phyloP scores from a whole-genome alignment of 2,797 vertebrate species.

The Lindbergichthys nudifrons region DNA sequence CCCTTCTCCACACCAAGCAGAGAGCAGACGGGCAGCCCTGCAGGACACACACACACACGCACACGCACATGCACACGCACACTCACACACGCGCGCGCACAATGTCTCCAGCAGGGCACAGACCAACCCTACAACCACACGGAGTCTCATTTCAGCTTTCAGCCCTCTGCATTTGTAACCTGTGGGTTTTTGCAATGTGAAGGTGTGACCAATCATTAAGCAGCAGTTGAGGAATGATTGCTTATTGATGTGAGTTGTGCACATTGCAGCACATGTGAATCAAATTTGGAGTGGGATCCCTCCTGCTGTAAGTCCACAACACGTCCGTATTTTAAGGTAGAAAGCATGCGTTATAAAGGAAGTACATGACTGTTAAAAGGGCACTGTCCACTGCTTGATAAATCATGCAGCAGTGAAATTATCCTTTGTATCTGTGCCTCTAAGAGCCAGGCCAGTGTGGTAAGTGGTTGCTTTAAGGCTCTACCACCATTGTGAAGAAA shows the following conservation, averaged over 20 bases:
- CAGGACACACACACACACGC: slow-evolving; percentile 43
- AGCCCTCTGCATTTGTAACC: slow-evolving; percentile 42
- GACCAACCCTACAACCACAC: slow-evolving; percentile 20
- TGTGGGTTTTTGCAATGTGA: slow-evolving; percentile 29
- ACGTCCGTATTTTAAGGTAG: slow-evolving; percentile 47
- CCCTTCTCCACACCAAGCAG: slow-evolving; percentile 63
- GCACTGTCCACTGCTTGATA: slow-evolving; percentile 57
- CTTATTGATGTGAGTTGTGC: slow-evolving; percentile 57
- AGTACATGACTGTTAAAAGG: slow-evolving; percentile 73
- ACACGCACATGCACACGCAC: too few species aligned
- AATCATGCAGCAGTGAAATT: slow-evolving; percentile 73
- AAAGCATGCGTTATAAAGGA: slow-evolving; percentile 68
- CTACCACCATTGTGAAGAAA: slow-evolving; percentile 24
- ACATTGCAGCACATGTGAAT: slow-evolving; percentile 56
- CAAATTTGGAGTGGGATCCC: slow-evolving; percentile 13
- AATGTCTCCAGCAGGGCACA: slow-evolving; percentile 17
- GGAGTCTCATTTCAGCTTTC: slow-evolving; percentile 36
- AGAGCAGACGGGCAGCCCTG: slow-evolving; percentile 70
- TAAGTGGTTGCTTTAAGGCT: slow-evolving; percentile 32
- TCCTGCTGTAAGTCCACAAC: slow-evolving; percentile 39
- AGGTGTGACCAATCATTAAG: slow-evolving; percentile 51
- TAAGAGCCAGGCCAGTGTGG: slow-evolving; percentile 19
- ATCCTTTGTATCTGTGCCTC: slow-evolving; percentile 50
- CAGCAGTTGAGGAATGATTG: slow-evolving; percentile 54
- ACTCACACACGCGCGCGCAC: slow-evolving; percentile 23